A percentile compares a stretch with the other conserved stretches of the same genome.
phyloP scores from a whole-genome alignment of 1,140 invertebrate genomes.

The Grapholita molesta region DNA sequence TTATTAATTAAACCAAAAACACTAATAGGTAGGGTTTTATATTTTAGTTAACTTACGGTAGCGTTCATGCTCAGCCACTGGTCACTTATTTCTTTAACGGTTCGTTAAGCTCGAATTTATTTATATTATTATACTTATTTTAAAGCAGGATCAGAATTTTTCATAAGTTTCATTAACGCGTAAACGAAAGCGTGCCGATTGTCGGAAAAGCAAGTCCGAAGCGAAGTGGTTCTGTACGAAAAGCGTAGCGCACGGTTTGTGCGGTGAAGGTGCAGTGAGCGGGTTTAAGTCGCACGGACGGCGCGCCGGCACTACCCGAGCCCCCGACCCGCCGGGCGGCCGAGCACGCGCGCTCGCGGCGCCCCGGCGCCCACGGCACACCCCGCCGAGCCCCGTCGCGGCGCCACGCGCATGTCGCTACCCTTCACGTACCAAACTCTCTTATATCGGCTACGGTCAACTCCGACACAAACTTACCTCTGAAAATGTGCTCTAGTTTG shows the following conservation, averaged over 20 bases:
- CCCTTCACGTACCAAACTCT: not conserved
- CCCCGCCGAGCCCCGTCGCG: not conserved
- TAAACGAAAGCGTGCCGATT: not conserved
- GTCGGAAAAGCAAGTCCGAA: not conserved
- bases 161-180: slow-evolving; percentile 5
- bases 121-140: not conserved
- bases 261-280: not conserved
- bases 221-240: not conserved
- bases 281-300: not conserved
- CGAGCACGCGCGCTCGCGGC: not conserved
- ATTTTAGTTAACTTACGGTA: slow-evolving; percentile 1
- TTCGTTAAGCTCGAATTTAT: not conserved
- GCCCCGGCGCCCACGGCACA: not conserved
- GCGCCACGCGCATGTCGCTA: not conserved
- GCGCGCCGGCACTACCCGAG: not conserved
- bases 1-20: not conserved
- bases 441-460: no score
- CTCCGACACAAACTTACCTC: no score
- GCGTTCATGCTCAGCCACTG: slow-evolving; percentile 9
- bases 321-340: not conserved
- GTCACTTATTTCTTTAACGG: slow-evolving; percentile 11
- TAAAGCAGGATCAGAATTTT: not conserved
- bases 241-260: not conserved
- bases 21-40: not conserved
- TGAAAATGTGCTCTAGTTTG: not conserved